A percentile compares a stretch with the other conserved stretches of the same genome.
Evolutionary conservation across 2,888 invertebrate genomes (phyloP).

Genomic region (Shargacucullia verbasci): DNA sequence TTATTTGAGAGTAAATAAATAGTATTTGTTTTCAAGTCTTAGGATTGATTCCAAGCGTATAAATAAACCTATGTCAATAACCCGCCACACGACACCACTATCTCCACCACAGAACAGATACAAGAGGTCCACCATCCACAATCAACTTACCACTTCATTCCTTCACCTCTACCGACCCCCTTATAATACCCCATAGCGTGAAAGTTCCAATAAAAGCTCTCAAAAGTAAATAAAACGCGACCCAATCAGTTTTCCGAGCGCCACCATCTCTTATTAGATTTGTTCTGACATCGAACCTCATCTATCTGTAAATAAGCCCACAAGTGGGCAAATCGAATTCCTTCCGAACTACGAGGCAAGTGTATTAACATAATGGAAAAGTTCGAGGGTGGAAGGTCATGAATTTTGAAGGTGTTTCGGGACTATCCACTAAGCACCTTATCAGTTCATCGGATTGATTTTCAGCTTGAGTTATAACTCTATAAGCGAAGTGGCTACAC

Average conservation of each 20-base stretch:
- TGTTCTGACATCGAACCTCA: slow-evolving; percentile 62
- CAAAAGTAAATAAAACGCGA: slow-evolving; percentile 60
- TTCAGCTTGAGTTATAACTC: too few relatives aligned
- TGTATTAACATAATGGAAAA: slow-evolving; percentile 52
- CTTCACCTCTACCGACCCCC: slow-evolving; percentile 2
- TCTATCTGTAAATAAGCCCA: slow-evolving; percentile 67
- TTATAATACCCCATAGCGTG: slow-evolving; percentile 3
- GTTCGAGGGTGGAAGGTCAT: slow-evolving; percentile 12
- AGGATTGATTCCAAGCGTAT: too few relatives aligned
- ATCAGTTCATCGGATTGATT: too few relatives aligned
- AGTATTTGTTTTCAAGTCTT: too few relatives aligned
- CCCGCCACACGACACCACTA: too few relatives aligned
- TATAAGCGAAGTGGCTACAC: too few relatives aligned
- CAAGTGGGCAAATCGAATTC: slow-evolving; percentile 67
- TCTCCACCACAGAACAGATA: too few relatives aligned
- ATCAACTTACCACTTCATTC: slow-evolving; percentile 6
- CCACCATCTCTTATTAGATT: slow-evolving; percentile 68
- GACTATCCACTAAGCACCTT: too few relatives aligned
- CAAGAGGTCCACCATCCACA: too few relatives aligned
- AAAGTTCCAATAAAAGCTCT: slow-evolving; percentile 49
- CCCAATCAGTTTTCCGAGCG: slow-evolving; percentile 64
- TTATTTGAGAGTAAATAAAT: too few relatives aligned
- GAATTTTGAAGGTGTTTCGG: slow-evolving; percentile 2
- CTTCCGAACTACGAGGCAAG: slow-evolving; percentile 42
- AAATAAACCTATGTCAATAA: too few relatives aligned